Conservation (phyloP, 1,140 invertebrate species). For the Eriocheir sinensis region DNA sequence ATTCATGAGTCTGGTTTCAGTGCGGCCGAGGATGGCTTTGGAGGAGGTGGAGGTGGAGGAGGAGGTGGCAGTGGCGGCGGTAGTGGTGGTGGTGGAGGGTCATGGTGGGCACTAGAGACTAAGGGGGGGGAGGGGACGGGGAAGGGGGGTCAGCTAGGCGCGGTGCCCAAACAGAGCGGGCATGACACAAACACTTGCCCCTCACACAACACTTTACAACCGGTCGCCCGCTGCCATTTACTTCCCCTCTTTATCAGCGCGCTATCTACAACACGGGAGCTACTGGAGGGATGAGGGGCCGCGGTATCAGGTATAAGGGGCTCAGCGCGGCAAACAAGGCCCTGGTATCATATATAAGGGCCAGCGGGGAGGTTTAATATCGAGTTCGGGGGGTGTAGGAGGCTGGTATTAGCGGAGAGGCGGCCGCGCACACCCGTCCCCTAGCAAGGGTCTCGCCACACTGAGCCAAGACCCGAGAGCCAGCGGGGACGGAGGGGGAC, state of each 20-base stretch:
- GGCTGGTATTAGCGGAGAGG: not conserved
- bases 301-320: not conserved
- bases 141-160: not conserved
- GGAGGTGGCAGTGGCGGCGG: not conserved
- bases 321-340: slow-evolving; percentile 10
- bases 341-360: slow-evolving; percentile 25
- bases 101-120: not conserved
- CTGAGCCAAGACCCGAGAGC: slow-evolving; percentile 18
- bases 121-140: not conserved
- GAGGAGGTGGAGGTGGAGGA: not conserved
- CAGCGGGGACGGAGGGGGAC: no score
- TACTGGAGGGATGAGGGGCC: not conserved
- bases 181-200: not conserved
- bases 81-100: not conserved
- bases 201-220: slow-evolving; percentile 23
- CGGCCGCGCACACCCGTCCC: not conserved
- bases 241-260: slow-evolving; percentile 5
- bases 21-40: not conserved
- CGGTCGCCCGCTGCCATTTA: not conserved
- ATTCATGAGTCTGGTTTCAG: not conserved
- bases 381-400: not conserved
- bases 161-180: not conserved
- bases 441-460: slow-evolving; percentile 10
- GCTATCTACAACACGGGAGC: not conserved
- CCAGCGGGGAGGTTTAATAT: not conserved